Evolutionary conservation across 2,888 invertebrate genomes (phyloP).

Genomic region (Parnassius apollo): DNA sequence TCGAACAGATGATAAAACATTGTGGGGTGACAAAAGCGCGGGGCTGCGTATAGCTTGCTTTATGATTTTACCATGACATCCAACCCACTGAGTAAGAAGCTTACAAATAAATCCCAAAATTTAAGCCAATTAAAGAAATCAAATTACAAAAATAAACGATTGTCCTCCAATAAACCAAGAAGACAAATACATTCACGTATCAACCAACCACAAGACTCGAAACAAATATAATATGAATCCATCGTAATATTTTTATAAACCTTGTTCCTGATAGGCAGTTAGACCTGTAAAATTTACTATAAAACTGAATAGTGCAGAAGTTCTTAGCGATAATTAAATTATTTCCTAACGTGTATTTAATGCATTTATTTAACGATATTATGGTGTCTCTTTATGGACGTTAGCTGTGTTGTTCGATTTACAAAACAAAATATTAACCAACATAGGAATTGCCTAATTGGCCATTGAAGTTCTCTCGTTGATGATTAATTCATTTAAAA

Average conservation of each 20-base stretch:
- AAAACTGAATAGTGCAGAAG: constrained; percentile 74
- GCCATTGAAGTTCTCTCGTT: too few relatives aligned
- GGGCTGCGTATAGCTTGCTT: constrained; percentile 27
- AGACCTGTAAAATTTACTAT: constrained; percentile 81
- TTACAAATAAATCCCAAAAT: constrained; percentile 30
- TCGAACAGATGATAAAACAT: constrained; percentile 24
- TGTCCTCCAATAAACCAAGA: constrained; percentile 41
- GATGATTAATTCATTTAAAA: too few relatives aligned
- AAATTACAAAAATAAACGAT: constrained; percentile 34
- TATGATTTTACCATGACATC: constrained; percentile 20
- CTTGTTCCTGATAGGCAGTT: constrained; percentile 76
- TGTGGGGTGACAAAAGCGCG: constrained; percentile 32
- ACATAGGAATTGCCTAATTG: too few relatives aligned
- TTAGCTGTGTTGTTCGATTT: too few relatives aligned
- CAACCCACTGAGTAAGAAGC: constrained; percentile 33
- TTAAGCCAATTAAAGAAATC: constrained; percentile 41
- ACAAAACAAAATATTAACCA: too few relatives aligned
- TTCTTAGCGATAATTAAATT: constrained; percentile 39
- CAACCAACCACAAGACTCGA: constrained; percentile 55
- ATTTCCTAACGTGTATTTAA: background rate
- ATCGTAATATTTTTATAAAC: constrained; percentile 52
- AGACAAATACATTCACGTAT: constrained; percentile 53
- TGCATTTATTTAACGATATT: too few relatives aligned
- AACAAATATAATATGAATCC: constrained; percentile 35
- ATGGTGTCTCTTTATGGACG: too few relatives aligned